phyloP scores from a whole-genome alignment of 2,113 vertebrate genomes.

The Salvator merianae region DNA sequence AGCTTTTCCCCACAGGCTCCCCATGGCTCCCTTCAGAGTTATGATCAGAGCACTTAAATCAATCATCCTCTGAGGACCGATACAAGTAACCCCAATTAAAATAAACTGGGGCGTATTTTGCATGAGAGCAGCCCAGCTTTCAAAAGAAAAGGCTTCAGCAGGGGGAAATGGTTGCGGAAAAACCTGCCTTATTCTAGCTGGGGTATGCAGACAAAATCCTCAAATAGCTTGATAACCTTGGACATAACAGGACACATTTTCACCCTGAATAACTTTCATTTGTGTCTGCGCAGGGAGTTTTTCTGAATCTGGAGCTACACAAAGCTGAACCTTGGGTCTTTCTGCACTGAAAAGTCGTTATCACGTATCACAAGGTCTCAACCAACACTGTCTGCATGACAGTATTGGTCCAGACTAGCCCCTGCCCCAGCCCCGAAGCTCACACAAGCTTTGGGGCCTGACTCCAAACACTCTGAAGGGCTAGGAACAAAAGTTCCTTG shows the following conservation, averaged over 20 bases:
- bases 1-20: slow-evolving; percentile 34
- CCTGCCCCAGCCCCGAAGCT: no score
- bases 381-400: no score
- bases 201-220: neutral
- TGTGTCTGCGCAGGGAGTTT: neutral
- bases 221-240: slow-evolving; percentile 18
- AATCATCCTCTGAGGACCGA: slow-evolving; percentile 69
- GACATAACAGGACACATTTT: slow-evolving; percentile 10
- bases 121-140: slow-evolving; percentile 60
- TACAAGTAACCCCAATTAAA: slow-evolving; percentile 65
- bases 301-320: no score
- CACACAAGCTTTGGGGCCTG: no score
- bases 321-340: no score
- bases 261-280: neutral
- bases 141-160: slow-evolving; percentile 60
- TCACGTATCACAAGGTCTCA: no score
- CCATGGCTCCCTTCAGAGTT: slow-evolving; percentile 68
- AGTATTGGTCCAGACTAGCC: no score
- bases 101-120: slow-evolving; percentile 67
- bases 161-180: slow-evolving; percentile 50
- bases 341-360: no score
- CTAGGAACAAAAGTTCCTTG: no score
- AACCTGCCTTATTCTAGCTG: slow-evolving; percentile 48
- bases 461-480: no score
- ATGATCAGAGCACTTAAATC: slow-evolving; percentile 72